phyloP scores from a whole-genome alignment of 1,140 invertebrate species.

The Teleogryllus occipitalis region DNA sequence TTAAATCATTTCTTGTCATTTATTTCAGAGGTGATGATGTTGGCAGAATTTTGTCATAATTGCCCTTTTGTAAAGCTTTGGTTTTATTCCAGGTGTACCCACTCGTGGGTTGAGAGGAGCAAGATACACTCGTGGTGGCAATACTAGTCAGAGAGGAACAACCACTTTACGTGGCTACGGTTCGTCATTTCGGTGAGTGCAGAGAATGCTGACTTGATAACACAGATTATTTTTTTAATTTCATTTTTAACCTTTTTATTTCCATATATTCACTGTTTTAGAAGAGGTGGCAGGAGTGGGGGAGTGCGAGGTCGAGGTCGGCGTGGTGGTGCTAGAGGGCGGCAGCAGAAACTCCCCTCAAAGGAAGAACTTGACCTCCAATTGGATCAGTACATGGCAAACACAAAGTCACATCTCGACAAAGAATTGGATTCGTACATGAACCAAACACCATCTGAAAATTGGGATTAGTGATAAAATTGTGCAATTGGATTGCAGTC shows the following conservation, averaged over 20 bases:
- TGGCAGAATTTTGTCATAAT: neutral
- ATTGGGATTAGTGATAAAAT: conserved; percentile 13
- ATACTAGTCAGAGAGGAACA: neutral
- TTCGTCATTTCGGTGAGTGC: neutral
- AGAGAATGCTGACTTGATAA: no score
- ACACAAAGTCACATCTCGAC: conserved; percentile 44
- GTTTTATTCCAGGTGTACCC: neutral
- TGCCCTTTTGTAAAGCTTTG: neutral
- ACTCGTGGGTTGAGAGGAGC: conserved; percentile 15
- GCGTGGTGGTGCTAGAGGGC: neutral
- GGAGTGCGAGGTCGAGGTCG: neutral
- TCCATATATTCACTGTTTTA: neutral
- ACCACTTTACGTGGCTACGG: neutral
- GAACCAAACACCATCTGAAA: conserved; percentile 34
- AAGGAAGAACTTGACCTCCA: conserved; percentile 49
- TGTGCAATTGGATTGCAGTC: no score
- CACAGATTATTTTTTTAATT: neutral
- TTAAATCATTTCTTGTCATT: no score
- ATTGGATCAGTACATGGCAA: conserved; percentile 53
- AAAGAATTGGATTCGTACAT: conserved; percentile 41
- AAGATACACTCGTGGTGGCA: conserved; percentile 15
- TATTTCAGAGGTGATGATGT: neutral
- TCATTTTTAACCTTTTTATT: neutral
- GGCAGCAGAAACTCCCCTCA: conserved; percentile 28
- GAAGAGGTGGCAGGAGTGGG: conserved; percentile 7